Base-by-base conservation (phyloP, 2,888 invertebrate species). In the Eurytoma adleriae region DNA sequence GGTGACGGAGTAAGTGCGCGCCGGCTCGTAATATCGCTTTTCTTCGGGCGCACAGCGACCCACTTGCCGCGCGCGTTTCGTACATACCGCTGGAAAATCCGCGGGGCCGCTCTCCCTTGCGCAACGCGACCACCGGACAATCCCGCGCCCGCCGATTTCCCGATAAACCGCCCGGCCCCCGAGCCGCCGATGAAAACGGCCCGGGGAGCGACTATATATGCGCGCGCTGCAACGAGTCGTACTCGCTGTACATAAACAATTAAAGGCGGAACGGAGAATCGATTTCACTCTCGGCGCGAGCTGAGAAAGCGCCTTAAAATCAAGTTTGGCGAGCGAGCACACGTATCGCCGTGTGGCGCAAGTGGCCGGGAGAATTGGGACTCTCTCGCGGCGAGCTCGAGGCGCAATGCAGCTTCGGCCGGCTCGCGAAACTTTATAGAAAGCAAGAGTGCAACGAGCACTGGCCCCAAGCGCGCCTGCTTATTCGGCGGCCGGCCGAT, bases 251-350 rank as follows among this genome's bases (percentile, higher is more conserved):
- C 64, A 69, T 54, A 62, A 77, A 78, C 78, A 78, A 81, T 81
- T 81, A 81, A 81, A 81, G 78, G 52, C 78, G 69, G 78, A 70
- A 71, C 70, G 67, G 75, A 62, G 79, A 76, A 79, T 81, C 81
- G 81, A 81, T 81, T 81, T 81, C 81, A 79, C 81, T 81, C 76
- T 78, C 74, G 73, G 48, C 61, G 48, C 66, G 48, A 76, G 64
- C 73, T 69, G 80, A 66, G 78, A 78, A 77, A 81, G 81, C 66
- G 81, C 64, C 70, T 81, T 74, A 76, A 81, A 81, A 81, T 81
- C 81, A 81, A 81, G 81, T 81, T 81, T 81, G 81, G 75, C 78
- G 71, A 57, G 75, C 13, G 27, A 40, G 40, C 62, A 24, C 48
- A 62, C 59, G 64, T 64, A 64, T n/a, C 48, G 14, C 14, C 54